Conservation (phyloP, 2,797 vertebrate genomes). For the Coccyzus lansbergi region DNA sequence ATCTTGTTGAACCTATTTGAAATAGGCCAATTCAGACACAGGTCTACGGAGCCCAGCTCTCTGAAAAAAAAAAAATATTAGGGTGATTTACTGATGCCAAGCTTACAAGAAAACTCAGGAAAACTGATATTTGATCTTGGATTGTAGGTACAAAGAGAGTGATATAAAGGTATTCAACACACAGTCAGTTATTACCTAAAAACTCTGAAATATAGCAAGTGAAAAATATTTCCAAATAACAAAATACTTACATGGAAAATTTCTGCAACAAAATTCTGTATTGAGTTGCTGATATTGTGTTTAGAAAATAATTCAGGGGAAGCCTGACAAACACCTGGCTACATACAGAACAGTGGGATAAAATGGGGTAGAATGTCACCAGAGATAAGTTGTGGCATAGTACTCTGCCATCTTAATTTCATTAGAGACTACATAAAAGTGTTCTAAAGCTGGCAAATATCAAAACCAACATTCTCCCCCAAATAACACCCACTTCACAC, state of each 20-base stretch:
- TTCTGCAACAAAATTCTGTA: background rate
- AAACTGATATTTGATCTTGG: background rate
- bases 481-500: too few species aligned
- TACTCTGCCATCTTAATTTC: background rate
- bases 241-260: background rate
- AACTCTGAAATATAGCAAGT: background rate
- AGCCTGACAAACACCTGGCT: background rate
- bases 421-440: background rate
- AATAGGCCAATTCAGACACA: background rate
- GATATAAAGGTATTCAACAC: background rate
- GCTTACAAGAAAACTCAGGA: background rate
- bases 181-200: background rate
- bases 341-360: background rate
- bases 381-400: accelerated
- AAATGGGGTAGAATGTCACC: background rate
- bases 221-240: background rate
- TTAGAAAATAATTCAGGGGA: background rate
- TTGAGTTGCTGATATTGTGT: background rate
- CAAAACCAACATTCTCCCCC: accelerated
- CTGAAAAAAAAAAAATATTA: background rate
- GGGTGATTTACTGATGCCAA: background rate
- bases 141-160: background rate
- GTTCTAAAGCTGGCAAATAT: background rate
- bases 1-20: background rate
- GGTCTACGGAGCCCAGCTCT: background rate